Percentiles rank a stretch among this genome's conserved stretches.
Conservation (phyloP, 2,113 vertebrate species). For the Channa argus region DNA sequence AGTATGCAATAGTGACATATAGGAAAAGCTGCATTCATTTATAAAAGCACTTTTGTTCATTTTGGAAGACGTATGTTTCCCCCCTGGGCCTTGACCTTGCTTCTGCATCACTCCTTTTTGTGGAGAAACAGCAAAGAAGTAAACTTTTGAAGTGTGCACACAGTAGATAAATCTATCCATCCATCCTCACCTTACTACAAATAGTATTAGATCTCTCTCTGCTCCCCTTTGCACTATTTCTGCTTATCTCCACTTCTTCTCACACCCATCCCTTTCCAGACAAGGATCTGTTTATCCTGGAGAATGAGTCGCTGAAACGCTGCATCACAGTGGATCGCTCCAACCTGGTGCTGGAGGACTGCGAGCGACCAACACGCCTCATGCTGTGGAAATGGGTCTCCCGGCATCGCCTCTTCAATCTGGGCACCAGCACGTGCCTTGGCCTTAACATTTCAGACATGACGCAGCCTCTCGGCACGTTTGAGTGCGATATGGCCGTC, state of each 20-base stretch:
- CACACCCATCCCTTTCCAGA: conserved; percentile 71
- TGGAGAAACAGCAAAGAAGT: too few species aligned
- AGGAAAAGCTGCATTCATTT: too few species aligned
- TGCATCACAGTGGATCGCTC: conserved; percentile 83
- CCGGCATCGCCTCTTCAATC: conserved; percentile 88
- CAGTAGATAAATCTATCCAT: not conserved
- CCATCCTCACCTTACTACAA: not conserved
- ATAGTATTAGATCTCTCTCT: not conserved
- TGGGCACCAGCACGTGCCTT: conserved; percentile 87
- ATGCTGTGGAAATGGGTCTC: conserved; percentile 98
- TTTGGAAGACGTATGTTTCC: too few species aligned
- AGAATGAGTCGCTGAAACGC: conserved; percentile 83
- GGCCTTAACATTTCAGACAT: conserved; percentile 85
- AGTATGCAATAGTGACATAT: too few species aligned
- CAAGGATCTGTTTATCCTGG: conserved; percentile 90
- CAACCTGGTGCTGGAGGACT: conserved; percentile 86
- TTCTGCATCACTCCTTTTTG: too few species aligned
- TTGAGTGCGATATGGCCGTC: conserved; percentile 85
- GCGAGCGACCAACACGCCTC: conserved; percentile 78
- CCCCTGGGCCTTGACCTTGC: too few species aligned
- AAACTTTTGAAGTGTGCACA: too few species aligned
- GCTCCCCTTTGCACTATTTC: not conserved
- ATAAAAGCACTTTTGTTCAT: too few species aligned
- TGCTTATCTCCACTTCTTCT: not conserved
- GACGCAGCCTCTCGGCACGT: conserved; percentile 82